Evolutionary conservation across 2,888 invertebrate genomes (phyloP).

Genomic region (Oeneis ivallda): DNA sequence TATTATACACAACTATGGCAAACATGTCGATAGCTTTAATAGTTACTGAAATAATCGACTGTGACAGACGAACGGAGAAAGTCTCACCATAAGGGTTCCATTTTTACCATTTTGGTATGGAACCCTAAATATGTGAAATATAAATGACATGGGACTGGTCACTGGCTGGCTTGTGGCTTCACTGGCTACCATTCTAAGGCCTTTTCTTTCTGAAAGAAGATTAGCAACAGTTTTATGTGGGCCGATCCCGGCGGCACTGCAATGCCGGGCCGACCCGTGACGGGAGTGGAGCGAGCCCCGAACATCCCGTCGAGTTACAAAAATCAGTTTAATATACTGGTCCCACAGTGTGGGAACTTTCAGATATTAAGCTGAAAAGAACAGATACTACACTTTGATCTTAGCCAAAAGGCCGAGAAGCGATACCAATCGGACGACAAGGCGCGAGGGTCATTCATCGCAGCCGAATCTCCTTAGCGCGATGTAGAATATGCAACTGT

Average conservation of each 20-base stretch:
- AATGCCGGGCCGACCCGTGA: constrained; percentile 28
- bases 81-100: too few species aligned
- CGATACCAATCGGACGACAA: constrained; percentile 27
- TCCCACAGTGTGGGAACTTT: constrained; percentile 28
- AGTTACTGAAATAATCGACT: too few species aligned
- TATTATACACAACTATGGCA: too few species aligned
- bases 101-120: too few species aligned
- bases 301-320: constrained; percentile 19
- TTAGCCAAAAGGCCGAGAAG: constrained; percentile 48
- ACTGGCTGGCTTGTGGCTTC: too few species aligned
- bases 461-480: constrained; percentile 20
- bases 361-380: constrained; percentile 41
- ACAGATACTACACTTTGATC: constrained; percentile 45
- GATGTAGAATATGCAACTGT: background rate
- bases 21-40: too few species aligned
- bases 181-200: too few species aligned
- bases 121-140: too few species aligned
- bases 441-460: constrained; percentile 9
- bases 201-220: too few species aligned
- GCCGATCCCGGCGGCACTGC: constrained; percentile 27
- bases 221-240: background rate
- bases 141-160: too few species aligned
- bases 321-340: constrained; percentile 30
- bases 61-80: too few species aligned
- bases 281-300: constrained; percentile 19